Percentiles rank a stretch among this genome's conserved stretches.
phyloP scores from a whole-genome alignment of 2,888 invertebrate genomes.

The Anthophora plumipes region DNA sequence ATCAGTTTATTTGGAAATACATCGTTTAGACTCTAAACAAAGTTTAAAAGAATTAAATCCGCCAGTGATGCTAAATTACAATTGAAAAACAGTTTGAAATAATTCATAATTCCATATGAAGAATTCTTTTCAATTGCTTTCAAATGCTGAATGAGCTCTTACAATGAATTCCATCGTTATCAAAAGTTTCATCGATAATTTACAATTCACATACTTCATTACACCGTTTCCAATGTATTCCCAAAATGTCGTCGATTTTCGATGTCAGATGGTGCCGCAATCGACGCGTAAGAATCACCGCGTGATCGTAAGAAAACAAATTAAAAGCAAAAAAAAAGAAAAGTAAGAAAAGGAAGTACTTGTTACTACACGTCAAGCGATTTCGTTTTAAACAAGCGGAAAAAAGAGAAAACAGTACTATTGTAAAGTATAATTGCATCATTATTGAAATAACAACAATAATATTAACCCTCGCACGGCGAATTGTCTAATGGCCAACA shows the following conservation, averaged over 20 bases:
- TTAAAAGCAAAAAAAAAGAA: too few relatives aligned
- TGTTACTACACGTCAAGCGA: constrained; percentile 35
- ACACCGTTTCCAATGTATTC: background rate
- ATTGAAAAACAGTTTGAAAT: background rate
- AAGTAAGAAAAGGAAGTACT: background rate
- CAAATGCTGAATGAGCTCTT: background rate
- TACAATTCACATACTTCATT: too few relatives aligned
- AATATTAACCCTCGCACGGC: too few relatives aligned
- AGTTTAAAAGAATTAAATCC: too few relatives aligned
- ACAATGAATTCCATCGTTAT: background rate
- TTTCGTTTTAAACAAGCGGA: constrained; percentile 35
- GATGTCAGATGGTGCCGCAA: constrained; percentile 48
- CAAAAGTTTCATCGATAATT: background rate
- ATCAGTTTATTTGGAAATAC: too few relatives aligned
- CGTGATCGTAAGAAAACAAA: constrained; percentile 50
- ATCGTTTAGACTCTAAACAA: too few relatives aligned
- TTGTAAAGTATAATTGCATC: constrained; percentile 34
- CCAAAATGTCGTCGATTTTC: background rate
- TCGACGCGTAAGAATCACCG: constrained; percentile 37
- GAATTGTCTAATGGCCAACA: too few relatives aligned
- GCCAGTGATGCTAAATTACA: background rate
- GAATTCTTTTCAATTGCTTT: background rate
- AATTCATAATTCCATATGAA: background rate
- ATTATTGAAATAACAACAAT: too few relatives aligned
- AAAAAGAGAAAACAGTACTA: constrained; percentile 7